Evolutionary conservation across 2,888 invertebrate species (phyloP), one percentile per base, ranked within the genome.

Genomic region (Acrobasis repandana): DNA sequence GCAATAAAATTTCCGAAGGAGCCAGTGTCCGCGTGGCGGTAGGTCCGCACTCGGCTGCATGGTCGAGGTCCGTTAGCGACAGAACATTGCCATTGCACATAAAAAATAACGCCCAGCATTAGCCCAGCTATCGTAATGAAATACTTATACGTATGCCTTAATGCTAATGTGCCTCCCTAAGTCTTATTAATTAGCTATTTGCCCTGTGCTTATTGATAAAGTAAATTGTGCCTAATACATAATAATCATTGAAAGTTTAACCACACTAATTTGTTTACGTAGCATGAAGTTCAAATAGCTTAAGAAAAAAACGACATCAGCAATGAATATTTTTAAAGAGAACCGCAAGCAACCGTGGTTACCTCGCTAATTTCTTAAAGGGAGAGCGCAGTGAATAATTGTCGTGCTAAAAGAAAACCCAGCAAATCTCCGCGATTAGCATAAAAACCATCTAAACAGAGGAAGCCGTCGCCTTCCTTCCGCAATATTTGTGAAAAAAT

Each of bases 361-460:
- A 58, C 71, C 73, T 69, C 74, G 77, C 82, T 86, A 86, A 86
- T 86, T 85, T 82, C 84, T 82, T 82, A 75, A 80, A 79, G 82
- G 81, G 79, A 77, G 71, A 73, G 64, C 66, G 66, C 76, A 75
- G 77, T 89, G 85, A 90, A 90, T 90, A 90, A 91, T 88, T 83
- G 83, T 85, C 79, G 76, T 76, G 80, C 85, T 82, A 85, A 89
- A 87, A 87, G 85, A 88, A 87, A 87, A 76, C 81, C 83, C 85
- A 80, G 85, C 84, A 86, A 91, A 91, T 88, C 88, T 85, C 80
- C 74, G 63, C 81, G 86, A 92, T 92, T 92, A 90, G 79, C 91
- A 92, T 92, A 91, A 92, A 91, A 90, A 88, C 82, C 89, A 86
- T 82, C 90, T 89, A 88, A 91, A 88, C 90, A 86, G 88, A 81